Evolutionary conservation across 2,113 vertebrate species (phyloP).

Genomic region (Tiliqua scincoides): DNA sequence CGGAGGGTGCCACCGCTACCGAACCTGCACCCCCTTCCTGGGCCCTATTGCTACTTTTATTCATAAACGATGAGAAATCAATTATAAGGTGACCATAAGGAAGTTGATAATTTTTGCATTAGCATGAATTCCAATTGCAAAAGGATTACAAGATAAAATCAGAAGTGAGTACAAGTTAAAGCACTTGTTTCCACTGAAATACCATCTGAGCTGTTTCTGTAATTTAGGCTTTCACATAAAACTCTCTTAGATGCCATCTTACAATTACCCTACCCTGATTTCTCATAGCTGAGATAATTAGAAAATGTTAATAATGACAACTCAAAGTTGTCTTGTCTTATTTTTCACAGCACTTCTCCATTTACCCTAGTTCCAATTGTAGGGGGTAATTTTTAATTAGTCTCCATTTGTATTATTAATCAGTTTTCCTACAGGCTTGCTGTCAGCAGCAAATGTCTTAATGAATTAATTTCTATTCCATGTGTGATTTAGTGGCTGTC

Average conservation of each 20-base stretch:
- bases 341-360: constrained; percentile 40
- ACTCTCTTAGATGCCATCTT: constrained; percentile 20
- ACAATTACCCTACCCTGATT: constrained; percentile 31
- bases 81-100: background rate
- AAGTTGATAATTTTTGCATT: constrained; percentile 6
- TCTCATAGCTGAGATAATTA: constrained; percentile 22
- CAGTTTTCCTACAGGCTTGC: constrained; percentile 41
- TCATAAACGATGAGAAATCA: background rate
- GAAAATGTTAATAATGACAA: constrained; percentile 52
- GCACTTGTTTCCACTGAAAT: background rate
- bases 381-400: constrained; percentile 63
- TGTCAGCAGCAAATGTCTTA: constrained; percentile 53
- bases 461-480: constrained; percentile 61
- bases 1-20: no score
- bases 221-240: constrained; percentile 5
- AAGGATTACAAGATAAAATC: background rate
- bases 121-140: constrained; percentile 4
- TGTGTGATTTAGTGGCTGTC: constrained; percentile 54
- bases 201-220: background rate
- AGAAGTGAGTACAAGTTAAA: background rate
- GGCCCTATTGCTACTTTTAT: background rate
- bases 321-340: constrained; percentile 33
- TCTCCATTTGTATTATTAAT: constrained; percentile 60
- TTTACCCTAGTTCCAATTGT: constrained; percentile 42
- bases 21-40: no score